Percentiles rank a stretch among this genome's conserved stretches.
phyloP scores from a whole-genome alignment of 2,113 vertebrate genomes.

The Cettia cetti region DNA sequence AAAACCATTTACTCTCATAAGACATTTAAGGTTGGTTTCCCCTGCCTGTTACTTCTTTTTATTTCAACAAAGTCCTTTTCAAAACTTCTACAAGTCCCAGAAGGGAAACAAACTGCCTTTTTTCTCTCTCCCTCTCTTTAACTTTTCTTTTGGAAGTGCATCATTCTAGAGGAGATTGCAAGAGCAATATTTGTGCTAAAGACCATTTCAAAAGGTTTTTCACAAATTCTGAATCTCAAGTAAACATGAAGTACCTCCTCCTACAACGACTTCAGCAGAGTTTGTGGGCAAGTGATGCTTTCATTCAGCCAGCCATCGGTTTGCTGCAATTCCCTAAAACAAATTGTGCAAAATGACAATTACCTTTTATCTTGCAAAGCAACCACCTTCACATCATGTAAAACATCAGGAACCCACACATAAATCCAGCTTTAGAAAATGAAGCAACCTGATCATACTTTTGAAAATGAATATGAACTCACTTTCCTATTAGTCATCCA shows the following conservation, averaged over 20 bases:
- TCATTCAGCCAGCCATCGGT: neutral
- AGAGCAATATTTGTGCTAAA: neutral
- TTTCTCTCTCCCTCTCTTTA: neutral
- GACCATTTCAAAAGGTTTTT: neutral
- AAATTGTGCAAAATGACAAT: neutral
- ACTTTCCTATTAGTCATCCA: slow-evolving; percentile 13
- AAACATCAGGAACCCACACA: slow-evolving; percentile 50
- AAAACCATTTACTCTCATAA: neutral
- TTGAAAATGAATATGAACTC: slow-evolving; percentile 12
- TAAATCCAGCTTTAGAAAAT: slow-evolving; percentile 39
- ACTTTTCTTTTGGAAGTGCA: neutral
- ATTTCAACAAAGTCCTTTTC: neutral
- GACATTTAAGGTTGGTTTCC: neutral
- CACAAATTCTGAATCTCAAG: neutral
- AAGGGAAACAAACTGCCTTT: neutral
- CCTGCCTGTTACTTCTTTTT: neutral
- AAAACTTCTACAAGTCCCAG: neutral
- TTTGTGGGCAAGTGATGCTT: neutral
- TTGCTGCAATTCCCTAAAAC: neutral
- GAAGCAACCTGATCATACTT: slow-evolving; percentile 8
- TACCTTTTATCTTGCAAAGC: slow-evolving; percentile 28
- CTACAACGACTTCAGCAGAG: neutral
- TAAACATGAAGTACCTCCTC: neutral
- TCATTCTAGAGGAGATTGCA: neutral
- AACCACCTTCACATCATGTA: neutral